Evolutionary conservation across 2,888 invertebrate genomes (phyloP).

Genomic region (Drosophila imparisetae): DNA sequence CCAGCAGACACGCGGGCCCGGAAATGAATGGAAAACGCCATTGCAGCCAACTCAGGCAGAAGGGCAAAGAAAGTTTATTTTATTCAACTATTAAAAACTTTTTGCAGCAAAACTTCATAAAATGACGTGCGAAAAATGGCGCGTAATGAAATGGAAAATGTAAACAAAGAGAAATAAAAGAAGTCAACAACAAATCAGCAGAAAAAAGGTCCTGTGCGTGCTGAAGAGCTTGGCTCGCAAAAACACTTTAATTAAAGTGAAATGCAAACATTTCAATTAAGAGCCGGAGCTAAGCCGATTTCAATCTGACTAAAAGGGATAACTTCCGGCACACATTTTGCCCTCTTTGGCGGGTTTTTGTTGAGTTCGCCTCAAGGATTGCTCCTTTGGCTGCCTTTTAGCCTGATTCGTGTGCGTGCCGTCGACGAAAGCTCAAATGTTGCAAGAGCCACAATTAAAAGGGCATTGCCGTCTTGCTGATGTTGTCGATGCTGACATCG

Average conservation of each 20-base stretch:
- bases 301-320: constrained; percentile 79
- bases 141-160: constrained; percentile 52
- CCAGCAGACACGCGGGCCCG: constrained; percentile 26
- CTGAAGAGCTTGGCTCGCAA: constrained; percentile 43
- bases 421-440: constrained; percentile 53
- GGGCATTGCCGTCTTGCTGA: constrained; percentile 62
- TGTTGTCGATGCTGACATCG: constrained; percentile 40
- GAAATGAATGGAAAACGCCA: constrained; percentile 66
- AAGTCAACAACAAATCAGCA: constrained; percentile 26
- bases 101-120: constrained; percentile 60
- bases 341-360: constrained; percentile 40
- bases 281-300: constrained; percentile 70
- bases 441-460: constrained; percentile 63
- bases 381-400: constrained; percentile 13
- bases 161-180: constrained; percentile 17
- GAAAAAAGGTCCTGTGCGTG: constrained; percentile 24
- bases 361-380: constrained; percentile 42
- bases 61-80: constrained; percentile 49
- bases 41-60: constrained; percentile 4
- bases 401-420: constrained; percentile 48
- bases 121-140: constrained; percentile 67
- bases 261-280: constrained; percentile 80
- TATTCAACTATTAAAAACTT: constrained; percentile 72
- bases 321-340: constrained; percentile 71
- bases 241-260: constrained; percentile 76